Evolutionary conservation across 2,888 invertebrate species (phyloP).

Genomic region (Monochamus alternatus): DNA sequence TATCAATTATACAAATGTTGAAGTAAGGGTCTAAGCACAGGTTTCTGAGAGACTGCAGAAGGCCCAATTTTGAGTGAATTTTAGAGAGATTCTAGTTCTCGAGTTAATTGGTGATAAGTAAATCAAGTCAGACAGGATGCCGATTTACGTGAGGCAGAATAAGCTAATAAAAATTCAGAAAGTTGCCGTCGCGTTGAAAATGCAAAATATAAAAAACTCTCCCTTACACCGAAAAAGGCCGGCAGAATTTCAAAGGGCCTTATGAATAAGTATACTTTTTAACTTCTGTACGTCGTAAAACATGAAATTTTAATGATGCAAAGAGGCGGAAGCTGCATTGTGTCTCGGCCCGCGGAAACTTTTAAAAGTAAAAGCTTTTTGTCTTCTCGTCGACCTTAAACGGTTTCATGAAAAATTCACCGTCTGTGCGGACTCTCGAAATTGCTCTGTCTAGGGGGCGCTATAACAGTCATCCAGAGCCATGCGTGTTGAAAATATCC

Average conservation of each 20-base stretch:
- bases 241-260: background rate
- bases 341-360: constrained; percentile 8
- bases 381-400: constrained; percentile 15
- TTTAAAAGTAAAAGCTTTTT: constrained; percentile 33
- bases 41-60: no score
- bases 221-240: background rate
- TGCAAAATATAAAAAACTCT: background rate
- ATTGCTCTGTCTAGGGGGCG: background rate
- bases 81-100: no score
- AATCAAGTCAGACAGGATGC: background rate
- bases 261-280: constrained; percentile 6
- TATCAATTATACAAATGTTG: no score
- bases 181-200: background rate
- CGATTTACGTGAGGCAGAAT: background rate
- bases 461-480: background rate
- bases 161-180: background rate
- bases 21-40: no score
- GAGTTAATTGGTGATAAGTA: no score
- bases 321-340: constrained; percentile 21
- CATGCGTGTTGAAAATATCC: background rate
- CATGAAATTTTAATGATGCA: constrained; percentile 22
- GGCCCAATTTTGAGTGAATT: no score
- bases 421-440: constrained; percentile 12
- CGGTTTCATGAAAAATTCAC: constrained; percentile 28
- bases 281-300: constrained; percentile 1